Percentiles rank a stretch among this genome's conserved stretches.
Conservation (phyloP, 2,888 invertebrate genomes). For the Volucella inanis region DNA sequence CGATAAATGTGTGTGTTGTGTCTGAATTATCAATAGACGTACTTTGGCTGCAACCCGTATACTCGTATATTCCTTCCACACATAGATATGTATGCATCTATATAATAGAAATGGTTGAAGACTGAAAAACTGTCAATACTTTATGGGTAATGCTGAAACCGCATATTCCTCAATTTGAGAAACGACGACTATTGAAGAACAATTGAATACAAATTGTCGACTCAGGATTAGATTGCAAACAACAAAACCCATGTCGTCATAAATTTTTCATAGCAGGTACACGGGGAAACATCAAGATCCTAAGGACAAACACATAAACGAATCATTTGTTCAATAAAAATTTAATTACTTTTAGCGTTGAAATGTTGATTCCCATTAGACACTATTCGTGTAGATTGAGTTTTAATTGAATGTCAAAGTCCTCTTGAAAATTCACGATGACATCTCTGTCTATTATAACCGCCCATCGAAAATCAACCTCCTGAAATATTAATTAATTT, state of each 20-base stretch:
- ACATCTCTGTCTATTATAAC: slow-evolving; percentile 2
- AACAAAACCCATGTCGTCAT: not conserved
- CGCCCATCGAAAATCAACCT: not conserved
- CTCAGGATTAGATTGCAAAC: too few relatives aligned
- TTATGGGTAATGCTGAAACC: too few relatives aligned
- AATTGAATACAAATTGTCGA: too few relatives aligned
- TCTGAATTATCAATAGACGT: too few relatives aligned
- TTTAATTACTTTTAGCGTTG: slow-evolving; percentile 50
- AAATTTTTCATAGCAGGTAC: slow-evolving; percentile 8
- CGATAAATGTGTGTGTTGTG: too few relatives aligned
- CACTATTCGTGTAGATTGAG: slow-evolving; percentile 12
- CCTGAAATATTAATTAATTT: slow-evolving; percentile 49
- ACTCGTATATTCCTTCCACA: too few relatives aligned
- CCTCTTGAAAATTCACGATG: slow-evolving; percentile 7
- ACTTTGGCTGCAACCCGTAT: too few relatives aligned
- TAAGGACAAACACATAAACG: slow-evolving; percentile 22
- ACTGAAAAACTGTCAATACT: too few relatives aligned
- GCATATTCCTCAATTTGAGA: too few relatives aligned
- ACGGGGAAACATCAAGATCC: slow-evolving; percentile 20
- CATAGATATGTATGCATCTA: too few relatives aligned
- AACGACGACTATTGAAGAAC: too few relatives aligned
- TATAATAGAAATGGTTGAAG: too few relatives aligned
- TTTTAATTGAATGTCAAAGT: slow-evolving; percentile 46
- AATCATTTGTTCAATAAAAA: slow-evolving; percentile 33
- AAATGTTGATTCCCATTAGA: slow-evolving; percentile 42